phyloP scores from a whole-genome alignment of 2,797 vertebrate species.

The Epinephelus malabaricus region DNA sequence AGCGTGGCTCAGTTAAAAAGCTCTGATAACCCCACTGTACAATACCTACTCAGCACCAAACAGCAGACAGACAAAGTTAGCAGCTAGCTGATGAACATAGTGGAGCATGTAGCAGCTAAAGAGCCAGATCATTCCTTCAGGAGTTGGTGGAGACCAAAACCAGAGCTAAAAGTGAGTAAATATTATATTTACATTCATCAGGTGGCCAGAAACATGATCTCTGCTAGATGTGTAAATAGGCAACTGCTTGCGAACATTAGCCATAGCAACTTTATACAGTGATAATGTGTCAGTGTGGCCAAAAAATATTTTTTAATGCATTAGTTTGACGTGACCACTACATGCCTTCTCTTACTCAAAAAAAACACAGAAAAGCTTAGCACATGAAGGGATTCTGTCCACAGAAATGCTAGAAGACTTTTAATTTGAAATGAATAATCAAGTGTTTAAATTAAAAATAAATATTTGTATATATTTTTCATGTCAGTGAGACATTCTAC shows the following conservation, averaged over 20 bases:
- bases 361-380: too few relatives aligned
- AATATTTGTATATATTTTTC: too few relatives aligned
- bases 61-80: background rate
- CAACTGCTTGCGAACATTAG: too few relatives aligned
- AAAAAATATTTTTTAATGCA: background rate
- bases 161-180: background rate
- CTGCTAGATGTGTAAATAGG: too few relatives aligned
- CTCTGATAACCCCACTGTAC: background rate
- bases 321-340: background rate
- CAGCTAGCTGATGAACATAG: background rate
- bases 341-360: background rate
- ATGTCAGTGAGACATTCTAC: too few relatives aligned
- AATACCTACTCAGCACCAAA: background rate
- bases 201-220: too few relatives aligned
- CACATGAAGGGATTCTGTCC: too few relatives aligned
- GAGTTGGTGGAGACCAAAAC: slow-evolving; percentile 1
- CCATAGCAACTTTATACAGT: background rate
- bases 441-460: too few relatives aligned
- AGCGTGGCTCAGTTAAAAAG: background rate
- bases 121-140: too few relatives aligned
- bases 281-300: background rate
- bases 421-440: too few relatives aligned
- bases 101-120: background rate
- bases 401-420: too few relatives aligned
- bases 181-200: background rate